phyloP scores from a whole-genome alignment of 2,888 invertebrate species.

The Sericinus montela region DNA sequence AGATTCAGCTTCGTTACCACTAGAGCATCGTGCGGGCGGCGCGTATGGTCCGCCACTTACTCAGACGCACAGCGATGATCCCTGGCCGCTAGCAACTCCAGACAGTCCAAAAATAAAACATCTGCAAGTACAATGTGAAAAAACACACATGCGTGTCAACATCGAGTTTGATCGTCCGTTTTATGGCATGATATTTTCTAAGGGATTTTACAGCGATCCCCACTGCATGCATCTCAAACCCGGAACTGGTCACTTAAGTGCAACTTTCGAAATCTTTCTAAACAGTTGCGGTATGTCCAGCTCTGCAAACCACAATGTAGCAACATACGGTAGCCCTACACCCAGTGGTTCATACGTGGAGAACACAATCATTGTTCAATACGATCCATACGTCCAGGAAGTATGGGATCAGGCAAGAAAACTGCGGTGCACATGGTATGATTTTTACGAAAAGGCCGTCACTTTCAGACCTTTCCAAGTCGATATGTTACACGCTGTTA shows the following conservation, averaged over 20 bases:
- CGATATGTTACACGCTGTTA: conserved; percentile 96
- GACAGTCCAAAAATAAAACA: conserved; percentile 97
- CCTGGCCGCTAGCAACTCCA: conserved; percentile 92
- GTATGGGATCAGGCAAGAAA: conserved; percentile 97
- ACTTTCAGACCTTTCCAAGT: conserved; percentile 97
- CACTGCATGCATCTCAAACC: conserved; percentile 95
- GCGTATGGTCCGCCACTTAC: conserved; percentile 83
- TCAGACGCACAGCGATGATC: conserved; percentile 83
- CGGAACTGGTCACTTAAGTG: conserved; percentile 93
- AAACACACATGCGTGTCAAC: conserved; percentile 96
- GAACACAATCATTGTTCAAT: conserved; percentile 96
- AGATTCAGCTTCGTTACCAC: conserved; percentile 88
- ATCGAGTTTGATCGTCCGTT: conserved; percentile 97
- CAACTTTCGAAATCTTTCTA: conserved; percentile 95
- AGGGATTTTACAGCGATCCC: conserved; percentile 94
- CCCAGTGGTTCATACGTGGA: conserved; percentile 96
- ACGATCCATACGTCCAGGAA: conserved; percentile 96
- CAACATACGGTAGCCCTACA: conserved; percentile 90
- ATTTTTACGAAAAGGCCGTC: conserved; percentile 96
- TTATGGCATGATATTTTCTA: conserved; percentile 97
- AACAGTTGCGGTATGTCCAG: conserved; percentile 97
- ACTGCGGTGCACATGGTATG: conserved; percentile 96
- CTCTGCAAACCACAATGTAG: conserved; percentile 93
- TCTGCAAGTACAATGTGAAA: conserved; percentile 96
- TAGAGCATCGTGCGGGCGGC: conserved; percentile 89